phyloP scores from a whole-genome alignment of 1,140 invertebrate genomes.

The Oncopodura yosiiana region DNA sequence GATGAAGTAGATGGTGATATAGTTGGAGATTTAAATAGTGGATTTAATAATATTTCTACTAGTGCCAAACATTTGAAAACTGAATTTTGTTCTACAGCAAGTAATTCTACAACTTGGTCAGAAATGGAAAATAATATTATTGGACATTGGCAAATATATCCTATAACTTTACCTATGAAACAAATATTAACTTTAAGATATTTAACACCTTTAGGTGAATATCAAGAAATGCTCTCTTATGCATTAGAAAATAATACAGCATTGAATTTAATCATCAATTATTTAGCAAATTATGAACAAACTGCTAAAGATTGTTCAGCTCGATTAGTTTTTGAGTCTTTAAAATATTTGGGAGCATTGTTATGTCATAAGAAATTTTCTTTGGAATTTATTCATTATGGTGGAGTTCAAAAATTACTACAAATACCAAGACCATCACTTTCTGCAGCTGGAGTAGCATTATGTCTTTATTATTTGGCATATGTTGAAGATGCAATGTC shows the following conservation, averaged over 20 bases:
- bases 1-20: not conserved
- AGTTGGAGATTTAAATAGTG: not conserved
- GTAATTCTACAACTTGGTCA: slow-evolving; percentile 76
- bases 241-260: slow-evolving; percentile 89
- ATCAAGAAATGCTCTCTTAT: slow-evolving; percentile 87
- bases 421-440: slow-evolving; percentile 84
- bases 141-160: slow-evolving; percentile 73
- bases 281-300: slow-evolving; percentile 66
- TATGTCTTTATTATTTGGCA: slow-evolving; percentile 90
- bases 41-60: no score
- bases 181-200: slow-evolving; percentile 88
- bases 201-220: slow-evolving; percentile 87
- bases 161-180: slow-evolving; percentile 70
- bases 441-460: slow-evolving; percentile 88
- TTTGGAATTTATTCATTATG: slow-evolving; percentile 79
- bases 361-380: slow-evolving; percentile 97
- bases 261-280: slow-evolving; percentile 75
- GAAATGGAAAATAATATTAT: slow-evolving; percentile 80
- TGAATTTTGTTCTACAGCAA: slow-evolving; percentile 36
- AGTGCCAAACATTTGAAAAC: no score
- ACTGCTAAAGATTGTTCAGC: slow-evolving; percentile 84
- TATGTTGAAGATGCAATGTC: slow-evolving; percentile 96
- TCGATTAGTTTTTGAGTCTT: slow-evolving; percentile 83
- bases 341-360: slow-evolving; percentile 83
- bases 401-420: slow-evolving; percentile 71